Evolutionary conservation across 1,140 invertebrate species (phyloP).

Genomic region (Drosophila neocordata): DNA sequence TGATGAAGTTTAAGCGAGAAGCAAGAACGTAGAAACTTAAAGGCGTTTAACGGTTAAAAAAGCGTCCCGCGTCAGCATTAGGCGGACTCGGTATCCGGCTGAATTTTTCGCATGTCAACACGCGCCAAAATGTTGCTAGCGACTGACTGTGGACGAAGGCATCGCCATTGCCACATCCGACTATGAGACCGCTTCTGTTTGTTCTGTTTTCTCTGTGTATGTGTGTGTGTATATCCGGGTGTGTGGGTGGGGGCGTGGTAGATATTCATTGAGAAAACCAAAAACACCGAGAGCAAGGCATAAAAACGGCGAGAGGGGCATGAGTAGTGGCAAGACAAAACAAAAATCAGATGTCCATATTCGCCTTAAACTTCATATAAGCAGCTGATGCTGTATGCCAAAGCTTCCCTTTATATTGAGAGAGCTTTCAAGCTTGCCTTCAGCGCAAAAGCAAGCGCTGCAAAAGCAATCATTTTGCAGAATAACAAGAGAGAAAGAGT

Average conservation of each 20-base stretch:
- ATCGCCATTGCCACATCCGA: slow-evolving; percentile 22
- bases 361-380: slow-evolving; percentile 58
- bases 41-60: slow-evolving; percentile 64
- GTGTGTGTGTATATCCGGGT: neutral
- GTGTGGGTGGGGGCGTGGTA: neutral
- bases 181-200: neutral
- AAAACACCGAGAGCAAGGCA: neutral
- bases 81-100: slow-evolving; percentile 43
- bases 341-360: slow-evolving; percentile 71
- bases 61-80: slow-evolving; percentile 50
- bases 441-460: slow-evolving; percentile 37
- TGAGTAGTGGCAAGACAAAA: slow-evolving; percentile 37
- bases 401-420: slow-evolving; percentile 9
- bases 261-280: slow-evolving; percentile 59
- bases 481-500: neutral
- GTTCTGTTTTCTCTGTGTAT: neutral
- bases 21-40: slow-evolving; percentile 61
- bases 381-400: slow-evolving; percentile 67
- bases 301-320: neutral
- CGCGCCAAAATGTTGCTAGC: slow-evolving; percentile 82
- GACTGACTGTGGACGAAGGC: slow-evolving; percentile 56
- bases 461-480: slow-evolving; percentile 32
- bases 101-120: slow-evolving; percentile 75
- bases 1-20: slow-evolving; percentile 14
- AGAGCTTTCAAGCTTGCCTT: slow-evolving; percentile 27